phyloP scores from a whole-genome alignment of 1,140 invertebrate genomes.

The Paraescarpia echinospica region DNA sequence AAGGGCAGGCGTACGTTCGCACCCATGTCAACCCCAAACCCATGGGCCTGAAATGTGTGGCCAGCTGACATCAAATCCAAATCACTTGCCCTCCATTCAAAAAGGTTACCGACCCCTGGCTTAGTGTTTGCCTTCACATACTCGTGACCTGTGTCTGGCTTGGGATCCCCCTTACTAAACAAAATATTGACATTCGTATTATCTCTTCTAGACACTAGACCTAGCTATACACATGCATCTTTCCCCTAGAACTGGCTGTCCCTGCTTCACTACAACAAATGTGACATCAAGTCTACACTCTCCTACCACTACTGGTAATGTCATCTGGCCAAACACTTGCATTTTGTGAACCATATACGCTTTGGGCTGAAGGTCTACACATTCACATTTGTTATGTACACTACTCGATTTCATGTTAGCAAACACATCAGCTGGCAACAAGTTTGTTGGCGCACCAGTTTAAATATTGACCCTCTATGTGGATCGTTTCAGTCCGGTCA shows the following conservation, averaged over 20 bases:
- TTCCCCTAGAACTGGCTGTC: background rate
- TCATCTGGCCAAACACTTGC: background rate
- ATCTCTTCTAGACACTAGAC: background rate
- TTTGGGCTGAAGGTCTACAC: background rate
- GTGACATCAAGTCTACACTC: background rate
- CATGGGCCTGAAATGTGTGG: too few species aligned
- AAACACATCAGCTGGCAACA: slow-evolving; percentile 7
- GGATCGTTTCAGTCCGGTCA: background rate
- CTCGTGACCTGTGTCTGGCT: background rate
- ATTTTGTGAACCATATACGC: background rate
- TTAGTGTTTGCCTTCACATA: background rate
- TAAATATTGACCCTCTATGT: background rate
- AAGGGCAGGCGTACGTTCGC: too few species aligned
- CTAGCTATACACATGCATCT: background rate
- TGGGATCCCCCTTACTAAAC: background rate
- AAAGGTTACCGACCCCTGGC: background rate
- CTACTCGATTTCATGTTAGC: background rate
- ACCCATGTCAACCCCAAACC: too few species aligned
- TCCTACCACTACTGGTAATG: background rate
- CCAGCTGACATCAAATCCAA: too few species aligned
- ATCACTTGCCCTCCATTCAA: too few species aligned
- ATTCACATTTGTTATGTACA: background rate
- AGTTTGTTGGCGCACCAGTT: background rate
- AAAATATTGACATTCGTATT: background rate
- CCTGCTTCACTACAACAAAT: background rate